Base-by-base conservation (phyloP, 2,113 vertebrate species). In the Micromys minutus region DNA sequence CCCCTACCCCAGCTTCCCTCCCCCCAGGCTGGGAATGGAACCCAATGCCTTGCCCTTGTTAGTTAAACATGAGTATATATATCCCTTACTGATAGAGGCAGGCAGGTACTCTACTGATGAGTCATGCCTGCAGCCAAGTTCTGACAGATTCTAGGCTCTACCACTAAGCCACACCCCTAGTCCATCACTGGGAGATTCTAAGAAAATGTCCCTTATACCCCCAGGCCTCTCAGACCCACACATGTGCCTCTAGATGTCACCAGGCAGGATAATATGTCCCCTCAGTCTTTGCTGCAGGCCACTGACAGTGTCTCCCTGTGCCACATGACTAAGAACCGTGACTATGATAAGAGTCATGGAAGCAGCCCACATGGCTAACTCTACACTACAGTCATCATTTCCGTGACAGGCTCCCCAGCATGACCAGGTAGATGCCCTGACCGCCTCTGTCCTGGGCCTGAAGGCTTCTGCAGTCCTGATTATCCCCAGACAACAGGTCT, bases 211-310 rank as follows among this genome's bases (percentile, higher is more conserved):
- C n/a, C n/a, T n/a, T n/a, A n/a, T n/a, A n/a, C n/a, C n/a, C n/a
- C n/a, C n/a, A n/a, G n/a, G 15, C 36, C 1, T 1, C 24, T 50
- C 0, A 9, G 5, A 19, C 61, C n/a, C 4, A 13, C 59, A 21
- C 76, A 57, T 42, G 29, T 26, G 29, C 42, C 72, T 86, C 17
- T 86, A 45, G 12, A 61, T 3, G 10, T 10, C 4, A 15, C 76
- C 57, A 42, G 47, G 39, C 36, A 1, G 24, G 16, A 47, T 8
- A 31, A 8, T 15, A 55, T 19, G 39, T 10, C 65, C 4, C 11
- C 39, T 21, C 0, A 0, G 72, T 5, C 45, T 50, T n/a, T 11
- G 0, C 59, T 8, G 39, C 50, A 22, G 71, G 55, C 26, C n/a
- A 42, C 75, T 76, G 65, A 36, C 67, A 71, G 24, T 7, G 47